Evolutionary conservation across 2,113 vertebrate genomes (phyloP), one percentile per base, ranked within the genome.

Genomic region (Anhinga rufa): DNA sequence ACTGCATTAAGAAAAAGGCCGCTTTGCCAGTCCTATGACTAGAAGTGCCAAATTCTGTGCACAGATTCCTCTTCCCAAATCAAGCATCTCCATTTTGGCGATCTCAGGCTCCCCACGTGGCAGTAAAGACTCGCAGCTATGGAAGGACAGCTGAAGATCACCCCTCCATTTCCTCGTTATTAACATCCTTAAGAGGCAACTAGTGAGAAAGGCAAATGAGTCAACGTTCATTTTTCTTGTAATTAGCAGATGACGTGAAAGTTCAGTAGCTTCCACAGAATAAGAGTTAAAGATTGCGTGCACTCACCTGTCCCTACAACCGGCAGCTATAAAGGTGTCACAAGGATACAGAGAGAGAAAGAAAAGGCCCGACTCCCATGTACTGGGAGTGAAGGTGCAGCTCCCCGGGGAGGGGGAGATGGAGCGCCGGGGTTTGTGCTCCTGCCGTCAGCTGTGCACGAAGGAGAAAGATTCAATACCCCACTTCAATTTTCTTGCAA

Each of bases 241-340:
- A 96, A 97, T 96, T 97, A 96, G 87, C 91, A 95, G 95, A 95
- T 93, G 92, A 42, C 57, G 83, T 10, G 18, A 8, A 94, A 96
- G 81, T 86, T 95, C 88, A 82, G 57, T 32, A 54, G 90, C 92
- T 96, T 95, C 62, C 83, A 58, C 61, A 44, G 88, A 88, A 71
- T 19, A 90, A 93, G 79, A 95, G 95, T 88, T 92, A 82, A 91
- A 92, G 91, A 90, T 76, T 60, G 90, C 65, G 91, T 97, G 97
- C 95, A 46, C 60, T 95, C 95, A 95, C 95, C 92, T 97, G 93
- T 91, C 91, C 88, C 57, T 62, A 94, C 91, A 96, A 88, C 97
- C 95, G 96, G 81, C 93, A 88, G 85, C 90, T 93, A 49, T 86
- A 95, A 90, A 94, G 66, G 92, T 91, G 93, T 95, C 77, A 71